Evolutionary conservation across 2,888 invertebrate species (phyloP).

Genomic region (Eilema depressum): DNA sequence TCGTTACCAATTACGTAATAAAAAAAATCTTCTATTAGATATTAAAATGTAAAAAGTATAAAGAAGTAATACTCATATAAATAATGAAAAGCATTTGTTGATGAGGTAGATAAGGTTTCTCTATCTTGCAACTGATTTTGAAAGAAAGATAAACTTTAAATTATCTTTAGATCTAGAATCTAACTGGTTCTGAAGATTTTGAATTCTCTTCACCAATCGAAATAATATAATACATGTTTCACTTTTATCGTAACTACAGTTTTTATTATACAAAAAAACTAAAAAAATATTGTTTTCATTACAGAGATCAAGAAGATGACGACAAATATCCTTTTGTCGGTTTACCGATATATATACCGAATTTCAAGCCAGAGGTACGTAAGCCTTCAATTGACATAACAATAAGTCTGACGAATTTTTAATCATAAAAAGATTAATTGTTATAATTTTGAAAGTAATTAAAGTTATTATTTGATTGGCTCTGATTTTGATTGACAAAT

Average conservation of each 20-base stretch:
- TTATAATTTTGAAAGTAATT: constrained; percentile 1
- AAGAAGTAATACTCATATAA: not conserved
- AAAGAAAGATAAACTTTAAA: not conserved
- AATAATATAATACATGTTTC: no score
- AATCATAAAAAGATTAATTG: not conserved
- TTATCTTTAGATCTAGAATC: no score
- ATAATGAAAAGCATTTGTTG: not conserved
- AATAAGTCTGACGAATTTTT: not conserved
- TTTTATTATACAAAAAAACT: no score
- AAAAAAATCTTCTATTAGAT: not conserved
- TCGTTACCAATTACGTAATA: not conserved
- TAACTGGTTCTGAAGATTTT: no score
- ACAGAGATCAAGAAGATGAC: constrained; percentile 8
- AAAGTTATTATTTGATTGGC: not conserved
- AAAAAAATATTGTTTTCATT: not conserved
- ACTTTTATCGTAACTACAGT: no score
- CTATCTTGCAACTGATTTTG: not conserved
- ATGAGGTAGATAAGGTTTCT: not conserved
- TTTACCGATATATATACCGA: constrained; percentile 37
- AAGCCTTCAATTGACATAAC: not conserved
- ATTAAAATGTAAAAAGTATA: not conserved
- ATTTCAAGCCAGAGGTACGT: constrained; percentile 18
- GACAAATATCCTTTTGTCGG: constrained; percentile 18
- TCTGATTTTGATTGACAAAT: not conserved
- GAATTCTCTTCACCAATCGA: no score